phyloP scores from a whole-genome alignment of 2,797 vertebrate species.

The Melanitta fusca region DNA sequence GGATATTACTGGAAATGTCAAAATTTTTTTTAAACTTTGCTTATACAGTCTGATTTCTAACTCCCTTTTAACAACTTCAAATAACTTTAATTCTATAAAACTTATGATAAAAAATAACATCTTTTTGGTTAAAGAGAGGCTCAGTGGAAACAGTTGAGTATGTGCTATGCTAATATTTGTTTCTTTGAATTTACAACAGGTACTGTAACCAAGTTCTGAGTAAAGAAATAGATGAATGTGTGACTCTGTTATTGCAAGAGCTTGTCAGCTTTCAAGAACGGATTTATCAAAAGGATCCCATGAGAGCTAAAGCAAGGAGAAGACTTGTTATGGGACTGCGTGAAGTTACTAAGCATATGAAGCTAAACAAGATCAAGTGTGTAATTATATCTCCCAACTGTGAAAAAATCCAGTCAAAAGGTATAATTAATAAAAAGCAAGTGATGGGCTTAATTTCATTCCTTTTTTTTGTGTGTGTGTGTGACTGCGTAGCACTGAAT shows the following conservation, averaged over 20 bases:
- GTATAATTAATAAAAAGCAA: slow-evolving; percentile 68
- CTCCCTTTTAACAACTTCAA: not conserved
- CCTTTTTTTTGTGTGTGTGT: not conserved
- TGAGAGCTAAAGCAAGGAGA: slow-evolving; percentile 94
- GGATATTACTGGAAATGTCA: not conserved
- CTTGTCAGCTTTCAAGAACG: slow-evolving; percentile 97
- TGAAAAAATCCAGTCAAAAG: slow-evolving; percentile 99
- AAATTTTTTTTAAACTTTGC: not conserved
- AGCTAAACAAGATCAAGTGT: slow-evolving; percentile 94
- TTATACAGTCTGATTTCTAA: not conserved
- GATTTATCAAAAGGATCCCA: slow-evolving; percentile 95
- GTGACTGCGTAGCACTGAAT: not conserved
- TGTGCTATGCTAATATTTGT: not conserved
- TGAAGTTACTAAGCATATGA: slow-evolving; percentile 99
- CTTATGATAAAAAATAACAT: no score
- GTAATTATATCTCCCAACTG: slow-evolving; percentile 99
- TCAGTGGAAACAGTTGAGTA: not conserved
- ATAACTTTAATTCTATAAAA: not conserved
- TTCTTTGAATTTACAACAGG: slow-evolving; percentile 80
- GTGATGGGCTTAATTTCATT: not conserved
- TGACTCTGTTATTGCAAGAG: slow-evolving; percentile 94
- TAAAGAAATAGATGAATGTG: slow-evolving; percentile 98
- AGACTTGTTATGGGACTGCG: slow-evolving; percentile 97
- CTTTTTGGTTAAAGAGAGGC: not conserved
- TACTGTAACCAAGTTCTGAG: slow-evolving; percentile 99